Evolutionary conservation across 1,140 invertebrate genomes (phyloP), one percentile per base, ranked within the genome.

Genomic region (Caerostris extrusa): DNA sequence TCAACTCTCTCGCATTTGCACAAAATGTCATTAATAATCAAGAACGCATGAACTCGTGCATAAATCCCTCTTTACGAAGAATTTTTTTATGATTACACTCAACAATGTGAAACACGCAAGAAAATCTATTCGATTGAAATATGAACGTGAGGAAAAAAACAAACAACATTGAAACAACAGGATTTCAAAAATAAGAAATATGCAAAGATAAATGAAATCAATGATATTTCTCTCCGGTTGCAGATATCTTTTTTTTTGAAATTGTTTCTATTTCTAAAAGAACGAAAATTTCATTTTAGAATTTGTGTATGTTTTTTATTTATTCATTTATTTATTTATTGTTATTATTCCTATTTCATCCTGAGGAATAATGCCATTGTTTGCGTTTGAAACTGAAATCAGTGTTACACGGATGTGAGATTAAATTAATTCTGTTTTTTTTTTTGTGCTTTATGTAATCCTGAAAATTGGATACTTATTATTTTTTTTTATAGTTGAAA

Each of bases 21-120:
- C 83, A 85, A 85, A 85, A 85, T 19, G 83, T 85, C 83, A 85
- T 85, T 85, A 85, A 85, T 85, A 85, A 85, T 83, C n/a, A 57
- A 57, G 83, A 55, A 58, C 83, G 53, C 71, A 77, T 12, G 71
- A 50, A 77, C 71, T 77, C 56, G 55, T 85, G 55, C 83, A n/a
- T 19, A 57, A 57, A 17, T 50, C n/a, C n/a, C 14, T 7, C n/a
- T 67, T n/a, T 6, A 56, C 3, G 17, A 85, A 85, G 53, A 58
- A 85, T 58, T 85, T 56, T 60, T 19, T 55, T 10, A 57, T 58
- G n/a, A 5, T 34, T 60, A n/a, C 53, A 19, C n/a, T n/a, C 55
- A 10, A 3, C 71, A n/a, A 34, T 3, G 19, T 8, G 56, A 85
- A 85, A 85, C 57, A 85, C 83, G 57, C 83, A 34, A 85, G 56